These are phyloP conservation scores for Gymnorhina tibicen DNA, from an alignment of 2,113 vertebrate genomes.

Conservation along the genomic window DNA sequence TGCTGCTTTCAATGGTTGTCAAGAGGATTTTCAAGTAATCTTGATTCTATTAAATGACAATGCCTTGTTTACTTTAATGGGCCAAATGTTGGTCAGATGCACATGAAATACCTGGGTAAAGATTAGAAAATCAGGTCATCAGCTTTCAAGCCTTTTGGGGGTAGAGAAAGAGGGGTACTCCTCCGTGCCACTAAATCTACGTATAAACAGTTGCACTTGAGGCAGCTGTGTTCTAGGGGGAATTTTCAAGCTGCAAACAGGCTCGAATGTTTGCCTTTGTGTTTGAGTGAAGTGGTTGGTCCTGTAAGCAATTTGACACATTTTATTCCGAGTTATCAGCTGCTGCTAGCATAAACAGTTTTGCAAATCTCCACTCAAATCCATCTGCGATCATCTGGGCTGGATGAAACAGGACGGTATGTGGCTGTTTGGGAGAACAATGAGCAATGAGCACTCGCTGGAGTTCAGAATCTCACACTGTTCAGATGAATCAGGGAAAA, in stretches of 20 bases:
- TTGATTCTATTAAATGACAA: not conserved
- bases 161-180: not conserved
- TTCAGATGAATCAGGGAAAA: slow-evolving; percentile 60
- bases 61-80: not conserved
- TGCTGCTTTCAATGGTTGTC: not conserved
- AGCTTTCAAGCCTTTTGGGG: not conserved
- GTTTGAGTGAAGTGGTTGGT: not conserved
- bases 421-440: slow-evolving; percentile 50
- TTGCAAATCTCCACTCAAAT: not conserved
- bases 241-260: slow-evolving; percentile 19
- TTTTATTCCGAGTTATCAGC: slow-evolving; percentile 42
- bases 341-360: slow-evolving; percentile 33
- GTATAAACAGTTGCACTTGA: not conserved
- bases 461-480: slow-evolving; percentile 44
- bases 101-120: not conserved
- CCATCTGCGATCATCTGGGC: slow-evolving; percentile 19
- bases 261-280: not conserved
- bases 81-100: not conserved
- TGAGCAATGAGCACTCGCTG: slow-evolving; percentile 33
- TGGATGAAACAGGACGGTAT: not conserved
- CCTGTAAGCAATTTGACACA: slow-evolving; percentile 19
- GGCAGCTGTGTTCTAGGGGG: not conserved
- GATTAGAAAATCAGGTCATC: not conserved
- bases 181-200: not conserved
- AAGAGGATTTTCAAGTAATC: slow-evolving; percentile 1